Conservation (phyloP, 2,113 vertebrate species). For the Ptyas mucosa region DNA sequence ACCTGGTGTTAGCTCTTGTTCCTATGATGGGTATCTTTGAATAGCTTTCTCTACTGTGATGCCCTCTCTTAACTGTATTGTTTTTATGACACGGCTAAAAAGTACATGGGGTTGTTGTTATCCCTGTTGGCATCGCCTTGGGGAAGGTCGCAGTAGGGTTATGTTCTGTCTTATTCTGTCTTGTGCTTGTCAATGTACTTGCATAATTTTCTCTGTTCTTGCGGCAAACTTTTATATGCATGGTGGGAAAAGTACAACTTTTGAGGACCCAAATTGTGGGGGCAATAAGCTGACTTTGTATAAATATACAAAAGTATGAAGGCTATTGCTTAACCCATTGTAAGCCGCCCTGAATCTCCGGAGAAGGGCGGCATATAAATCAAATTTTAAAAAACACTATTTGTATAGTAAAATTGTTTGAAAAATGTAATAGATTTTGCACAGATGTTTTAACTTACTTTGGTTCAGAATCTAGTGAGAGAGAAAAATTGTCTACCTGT, state of each 20-base stretch:
- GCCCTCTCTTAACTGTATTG: neutral
- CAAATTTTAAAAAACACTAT: too few species aligned
- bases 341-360: too few species aligned
- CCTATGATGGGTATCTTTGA: neutral
- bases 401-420: neutral
- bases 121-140: neutral
- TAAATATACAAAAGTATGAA: too few species aligned
- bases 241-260: neutral
- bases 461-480: neutral
- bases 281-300: too few species aligned
- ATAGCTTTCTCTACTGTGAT: neutral
- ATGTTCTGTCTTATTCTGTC: neutral
- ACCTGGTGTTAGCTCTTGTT: neutral
- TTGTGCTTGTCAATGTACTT: neutral
- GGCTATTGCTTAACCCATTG: too few species aligned
- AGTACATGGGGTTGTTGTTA: neutral
- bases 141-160: neutral
- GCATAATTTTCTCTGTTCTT: neutral
- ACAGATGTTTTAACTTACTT: neutral
- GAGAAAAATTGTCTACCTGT: neutral
- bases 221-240: neutral
- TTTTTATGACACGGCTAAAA: neutral
- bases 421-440: neutral
- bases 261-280: too few species aligned
- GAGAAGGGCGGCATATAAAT: too few species aligned